Conservation (phyloP, 1,140 invertebrate species). For the Brachionus asplanchnoidis region DNA sequence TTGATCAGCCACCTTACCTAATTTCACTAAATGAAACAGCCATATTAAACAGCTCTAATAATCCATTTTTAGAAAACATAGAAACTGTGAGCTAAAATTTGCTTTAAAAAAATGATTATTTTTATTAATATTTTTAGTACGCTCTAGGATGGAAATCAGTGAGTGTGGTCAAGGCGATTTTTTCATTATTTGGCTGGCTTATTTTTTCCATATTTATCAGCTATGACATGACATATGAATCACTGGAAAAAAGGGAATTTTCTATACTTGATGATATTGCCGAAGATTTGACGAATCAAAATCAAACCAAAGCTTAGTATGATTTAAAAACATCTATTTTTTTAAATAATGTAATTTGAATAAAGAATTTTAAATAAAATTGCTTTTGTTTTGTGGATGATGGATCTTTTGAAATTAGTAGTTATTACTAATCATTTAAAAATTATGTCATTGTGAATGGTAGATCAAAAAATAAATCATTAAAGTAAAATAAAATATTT, state of each 20-base stretch:
- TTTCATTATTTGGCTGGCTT: conserved; percentile 31
- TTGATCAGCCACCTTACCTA: background rate
- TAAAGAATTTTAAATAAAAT: background rate
- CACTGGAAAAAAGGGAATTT: conserved; percentile 31
- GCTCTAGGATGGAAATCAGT: conserved; percentile 7
- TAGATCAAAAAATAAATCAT: too few species aligned
- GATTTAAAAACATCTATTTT: background rate
- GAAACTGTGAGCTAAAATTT: background rate
- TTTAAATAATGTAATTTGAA: background rate
- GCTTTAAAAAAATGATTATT: background rate
- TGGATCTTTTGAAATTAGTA: too few species aligned
- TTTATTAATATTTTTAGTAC: background rate
- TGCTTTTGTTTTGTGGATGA: background rate
- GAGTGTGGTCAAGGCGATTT: background rate
- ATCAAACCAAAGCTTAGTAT: background rate
- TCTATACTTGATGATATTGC: conserved; percentile 26
- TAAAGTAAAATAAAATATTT: too few species aligned
- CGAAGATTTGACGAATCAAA: background rate
- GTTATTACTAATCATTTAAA: too few species aligned
- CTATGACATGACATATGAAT: conserved; percentile 16
- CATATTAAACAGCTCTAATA: background rate
- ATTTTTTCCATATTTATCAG: conserved; percentile 6
- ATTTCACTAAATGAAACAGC: background rate
- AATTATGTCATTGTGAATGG: too few species aligned
- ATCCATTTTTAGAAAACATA: background rate